Conservation (phyloP, 2,113 vertebrate genomes). For the Pollimyrus isidori region DNA sequence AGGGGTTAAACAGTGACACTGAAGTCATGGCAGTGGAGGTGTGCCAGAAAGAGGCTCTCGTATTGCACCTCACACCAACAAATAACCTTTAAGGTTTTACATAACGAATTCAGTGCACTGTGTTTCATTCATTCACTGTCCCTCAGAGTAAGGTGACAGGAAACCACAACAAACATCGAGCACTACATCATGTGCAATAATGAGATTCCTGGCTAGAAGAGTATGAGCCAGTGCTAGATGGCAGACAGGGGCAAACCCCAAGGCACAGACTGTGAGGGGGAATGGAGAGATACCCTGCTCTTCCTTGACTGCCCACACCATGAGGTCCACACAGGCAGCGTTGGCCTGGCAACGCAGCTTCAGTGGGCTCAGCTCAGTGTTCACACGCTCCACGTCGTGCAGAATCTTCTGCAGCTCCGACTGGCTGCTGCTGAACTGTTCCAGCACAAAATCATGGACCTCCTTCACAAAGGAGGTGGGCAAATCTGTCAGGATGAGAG, state of each 20-base stretch:
- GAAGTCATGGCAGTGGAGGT: background rate
- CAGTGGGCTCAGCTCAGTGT: slow-evolving; percentile 82
- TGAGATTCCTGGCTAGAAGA: background rate
- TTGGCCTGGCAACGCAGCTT: slow-evolving; percentile 95
- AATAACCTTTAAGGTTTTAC: background rate
- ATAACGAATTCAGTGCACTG: background rate
- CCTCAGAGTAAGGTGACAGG: background rate
- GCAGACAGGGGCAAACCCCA: background rate
- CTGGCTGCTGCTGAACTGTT: slow-evolving; percentile 94
- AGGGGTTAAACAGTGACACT: background rate
- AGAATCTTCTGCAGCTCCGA: slow-evolving; percentile 92
- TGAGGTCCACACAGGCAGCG: slow-evolving; percentile 94
- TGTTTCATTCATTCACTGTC: background rate
- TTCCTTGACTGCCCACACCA: slow-evolving; percentile 98
- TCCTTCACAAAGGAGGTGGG: slow-evolving; percentile 88
- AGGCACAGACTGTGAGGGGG: background rate
- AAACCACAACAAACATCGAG: background rate
- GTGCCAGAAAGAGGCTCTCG: background rate
- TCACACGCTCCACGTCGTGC: slow-evolving; percentile 83
- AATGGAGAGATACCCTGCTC: slow-evolving; percentile 74
- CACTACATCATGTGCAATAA: background rate
- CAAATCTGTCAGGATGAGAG: slow-evolving; percentile 64
- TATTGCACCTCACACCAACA: background rate
- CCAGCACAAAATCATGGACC: slow-evolving; percentile 93
- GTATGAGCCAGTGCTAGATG: background rate